Conservation (phyloP, 2,888 invertebrate species). For the Tethea ocularis region DNA sequence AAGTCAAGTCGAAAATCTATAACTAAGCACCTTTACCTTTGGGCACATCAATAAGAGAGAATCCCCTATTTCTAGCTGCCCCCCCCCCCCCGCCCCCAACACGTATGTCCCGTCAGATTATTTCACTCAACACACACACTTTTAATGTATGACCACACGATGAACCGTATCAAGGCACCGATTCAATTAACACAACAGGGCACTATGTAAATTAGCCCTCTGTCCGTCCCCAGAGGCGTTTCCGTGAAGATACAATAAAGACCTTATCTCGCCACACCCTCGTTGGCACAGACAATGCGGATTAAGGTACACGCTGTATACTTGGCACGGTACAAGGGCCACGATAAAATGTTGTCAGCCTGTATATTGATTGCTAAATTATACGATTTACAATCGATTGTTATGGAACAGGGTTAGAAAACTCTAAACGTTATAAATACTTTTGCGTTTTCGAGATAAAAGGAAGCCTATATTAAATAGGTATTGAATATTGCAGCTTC, state of each 20-base stretch:
- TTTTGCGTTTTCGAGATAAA: too few species aligned
- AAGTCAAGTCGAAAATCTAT: too few species aligned
- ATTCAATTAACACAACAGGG: conserved; percentile 50
- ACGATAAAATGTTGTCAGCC: conserved; percentile 44
- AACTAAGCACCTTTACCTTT: too few species aligned
- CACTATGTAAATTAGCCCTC: conserved; percentile 57
- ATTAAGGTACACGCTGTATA: conserved; percentile 33
- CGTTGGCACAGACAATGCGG: conserved; percentile 39
- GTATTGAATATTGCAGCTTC: too few species aligned
- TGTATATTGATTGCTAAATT: conserved; percentile 8
- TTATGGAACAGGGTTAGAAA: not conserved
- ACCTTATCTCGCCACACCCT: conserved; percentile 13
- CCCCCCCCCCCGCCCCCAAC: not conserved
- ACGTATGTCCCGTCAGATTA: not conserved
- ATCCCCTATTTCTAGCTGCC: too few species aligned
- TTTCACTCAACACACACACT: not conserved
- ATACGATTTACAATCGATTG: not conserved
- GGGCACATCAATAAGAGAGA: too few species aligned
- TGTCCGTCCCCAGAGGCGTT: conserved; percentile 37
- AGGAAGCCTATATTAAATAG: too few species aligned
- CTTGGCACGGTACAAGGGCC: conserved; percentile 28
- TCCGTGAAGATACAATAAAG: conserved; percentile 51
- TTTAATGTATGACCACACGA: not conserved
- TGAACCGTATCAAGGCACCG: conserved; percentile 15
- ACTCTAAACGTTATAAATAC: too few species aligned